A percentile compares a stretch with the other conserved stretches of the same genome.
These are phyloP conservation scores for Drosophila albomicans DNA, from an alignment of 1,140 invertebrate genomes.

Conservation along the genomic window DNA sequence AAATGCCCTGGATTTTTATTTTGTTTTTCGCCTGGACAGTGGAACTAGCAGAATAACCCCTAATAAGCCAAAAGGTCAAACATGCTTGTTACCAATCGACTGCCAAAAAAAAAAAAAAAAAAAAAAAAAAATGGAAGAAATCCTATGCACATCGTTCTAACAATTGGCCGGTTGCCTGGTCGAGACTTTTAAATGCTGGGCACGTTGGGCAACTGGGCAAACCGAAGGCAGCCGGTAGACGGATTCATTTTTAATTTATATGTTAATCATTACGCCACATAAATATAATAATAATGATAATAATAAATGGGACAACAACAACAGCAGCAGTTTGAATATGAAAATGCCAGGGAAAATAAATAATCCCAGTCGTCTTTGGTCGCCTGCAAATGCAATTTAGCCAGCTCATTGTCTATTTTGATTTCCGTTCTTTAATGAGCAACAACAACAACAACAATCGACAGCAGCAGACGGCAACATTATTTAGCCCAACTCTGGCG, in stretches of 20 bases:
- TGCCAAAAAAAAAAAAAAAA: conserved; percentile 8
- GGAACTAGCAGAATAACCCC: conserved; percentile 29
- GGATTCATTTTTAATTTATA: conserved; percentile 68
- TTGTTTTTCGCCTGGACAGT: conserved; percentile 6
- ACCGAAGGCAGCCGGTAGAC: conserved; percentile 13
- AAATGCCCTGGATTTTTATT: conserved; percentile 52
- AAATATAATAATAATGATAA: conserved; percentile 28
- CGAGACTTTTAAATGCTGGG: conserved; percentile 38
- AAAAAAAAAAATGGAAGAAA: neutral
- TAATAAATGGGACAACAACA: conserved; percentile 12
- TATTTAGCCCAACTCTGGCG: conserved; percentile 18
- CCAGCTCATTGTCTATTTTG: conserved; percentile 55
- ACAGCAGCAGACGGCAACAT: conserved; percentile 4
- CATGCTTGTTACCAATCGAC: conserved; percentile 32
- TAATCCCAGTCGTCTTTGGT: conserved; percentile 14
- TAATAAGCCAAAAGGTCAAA: conserved; percentile 66
- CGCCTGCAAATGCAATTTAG: conserved; percentile 46
- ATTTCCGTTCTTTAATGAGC: conserved; percentile 60
- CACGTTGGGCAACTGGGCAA: conserved; percentile 39
- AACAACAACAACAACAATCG: conserved; percentile 2
- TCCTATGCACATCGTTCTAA: neutral
- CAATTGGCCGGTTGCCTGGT: conserved; percentile 39
- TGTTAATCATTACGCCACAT: conserved; percentile 55
- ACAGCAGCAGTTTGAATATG: conserved; percentile 40
- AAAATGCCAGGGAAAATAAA: conserved; percentile 49